A percentile compares a stretch with the other conserved stretches of the same genome.
Conservation (phyloP, 2,113 vertebrate species). For the Heliornis fulica region DNA sequence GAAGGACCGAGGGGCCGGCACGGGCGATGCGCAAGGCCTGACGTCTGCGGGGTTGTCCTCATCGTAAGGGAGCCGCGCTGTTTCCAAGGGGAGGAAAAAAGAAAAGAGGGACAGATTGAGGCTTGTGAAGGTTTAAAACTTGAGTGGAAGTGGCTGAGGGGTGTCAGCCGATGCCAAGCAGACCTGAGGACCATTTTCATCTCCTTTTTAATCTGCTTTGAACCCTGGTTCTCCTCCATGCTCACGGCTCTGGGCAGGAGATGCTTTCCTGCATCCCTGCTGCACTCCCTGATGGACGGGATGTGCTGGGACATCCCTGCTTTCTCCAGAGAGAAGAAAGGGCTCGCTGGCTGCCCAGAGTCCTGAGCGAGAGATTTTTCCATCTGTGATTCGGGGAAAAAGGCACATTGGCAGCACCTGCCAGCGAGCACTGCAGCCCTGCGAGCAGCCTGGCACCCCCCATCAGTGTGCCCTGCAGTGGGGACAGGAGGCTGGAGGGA, state of each 20-base stretch:
- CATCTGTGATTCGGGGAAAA: not conserved
- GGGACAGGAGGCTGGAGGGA: too few species aligned
- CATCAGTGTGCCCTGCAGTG: too few species aligned
- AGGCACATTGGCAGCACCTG: accelerated
- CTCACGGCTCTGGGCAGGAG: accelerated
- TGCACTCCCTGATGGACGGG: accelerated
- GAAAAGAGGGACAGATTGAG: not conserved
- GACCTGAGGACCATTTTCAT: accelerated
- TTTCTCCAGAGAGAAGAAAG: not conserved
- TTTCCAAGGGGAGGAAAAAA: not conserved
- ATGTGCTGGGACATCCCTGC: not conserved
- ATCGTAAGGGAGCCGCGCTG: not conserved
- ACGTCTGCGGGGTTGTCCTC: not conserved
- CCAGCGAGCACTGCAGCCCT: not conserved
- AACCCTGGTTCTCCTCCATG: accelerated
- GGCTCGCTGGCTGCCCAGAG: not conserved
- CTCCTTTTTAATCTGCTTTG: accelerated
- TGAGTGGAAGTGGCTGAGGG: accelerated
- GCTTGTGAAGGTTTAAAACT: not conserved
- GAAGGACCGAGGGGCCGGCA: not conserved
- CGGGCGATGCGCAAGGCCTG: not conserved
- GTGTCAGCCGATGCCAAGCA: not conserved
- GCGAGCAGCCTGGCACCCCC: not conserved
- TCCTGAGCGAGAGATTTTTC: not conserved
- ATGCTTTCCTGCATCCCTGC: not conserved